Evolutionary conservation across 2,797 vertebrate genomes (phyloP), one percentile per base, ranked within the genome.

Genomic region (Arctocebus calabarensis): DNA sequence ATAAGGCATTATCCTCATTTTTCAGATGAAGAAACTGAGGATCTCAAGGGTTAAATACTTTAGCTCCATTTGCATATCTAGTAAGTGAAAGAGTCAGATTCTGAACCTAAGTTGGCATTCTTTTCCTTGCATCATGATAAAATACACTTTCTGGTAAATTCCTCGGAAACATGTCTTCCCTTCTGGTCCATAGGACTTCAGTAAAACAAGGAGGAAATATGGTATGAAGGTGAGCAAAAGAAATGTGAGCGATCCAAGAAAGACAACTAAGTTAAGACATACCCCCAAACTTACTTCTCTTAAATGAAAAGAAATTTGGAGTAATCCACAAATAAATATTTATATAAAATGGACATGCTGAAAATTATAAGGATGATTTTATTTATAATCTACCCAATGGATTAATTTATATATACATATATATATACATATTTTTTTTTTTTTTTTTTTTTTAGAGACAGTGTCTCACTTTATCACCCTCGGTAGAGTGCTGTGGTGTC

Each of bases 241-340:
- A 90, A 94, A 79, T 37, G 27, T 74, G 22, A 96, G 61, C 62
- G 75, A 86, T 68, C 14, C 7, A 92, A 94, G 68, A 93, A 79
- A 84, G 82, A 95, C 5, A 81, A 91, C 40, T 86, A 94, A 94
- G 32, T 64, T 89, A 90, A 86, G 48, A 43, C 68, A 94, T 22
- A 68, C 43, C 34, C 48, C 48, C 78, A 92, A 89, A 52, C 19
- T 84, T 90, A 81, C 52, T 86, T 92, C 48, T 85, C 23, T 17
- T 94, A 94, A 85, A 34, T 92, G 32, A 90, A 94, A 89, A 96
- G 55, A 45, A 73, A 95, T 86, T 37, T 92, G 19, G 57, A 25
- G 22, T 68, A 90, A 90, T 85, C 12, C 40, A 93, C 9, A 96
- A 92, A 48, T 61, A 88, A 16, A 75, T 57, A n/a, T n/a, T n/a